These are phyloP conservation scores for Phortica magna DNA, from an alignment of 2,888 invertebrate species.

Conservation along the genomic window DNA sequence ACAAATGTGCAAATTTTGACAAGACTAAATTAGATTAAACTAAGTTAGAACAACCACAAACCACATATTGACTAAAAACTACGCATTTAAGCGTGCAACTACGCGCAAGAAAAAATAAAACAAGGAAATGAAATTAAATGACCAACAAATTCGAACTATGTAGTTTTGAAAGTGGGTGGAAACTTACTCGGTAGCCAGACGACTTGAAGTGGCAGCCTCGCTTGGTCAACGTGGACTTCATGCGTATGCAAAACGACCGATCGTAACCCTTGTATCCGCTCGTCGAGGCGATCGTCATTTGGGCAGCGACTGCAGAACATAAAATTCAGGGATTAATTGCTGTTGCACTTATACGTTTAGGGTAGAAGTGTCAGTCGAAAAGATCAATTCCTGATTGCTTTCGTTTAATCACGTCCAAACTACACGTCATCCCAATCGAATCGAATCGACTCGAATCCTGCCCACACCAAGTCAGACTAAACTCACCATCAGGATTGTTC, in stretches of 20 bases:
- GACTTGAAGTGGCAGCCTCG: constrained; percentile 98
- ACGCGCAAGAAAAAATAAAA: not conserved
- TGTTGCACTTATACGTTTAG: not conserved
- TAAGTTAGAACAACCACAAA: constrained; percentile 37
- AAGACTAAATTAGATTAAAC: constrained; percentile 41
- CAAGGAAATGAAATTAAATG: not conserved
- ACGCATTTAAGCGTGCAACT: constrained; percentile 24
- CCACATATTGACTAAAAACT: constrained; percentile 33
- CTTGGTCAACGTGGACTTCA: constrained; percentile 98
- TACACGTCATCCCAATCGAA: not conserved
- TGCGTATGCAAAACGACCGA: constrained; percentile 94
- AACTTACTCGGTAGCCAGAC: constrained; percentile 94
- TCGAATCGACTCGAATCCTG: not conserved
- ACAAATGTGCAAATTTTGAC: constrained; percentile 53
- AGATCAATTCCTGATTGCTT: too few relatives aligned
- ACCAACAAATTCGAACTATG: not conserved
- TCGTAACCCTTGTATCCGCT: constrained; percentile 90
- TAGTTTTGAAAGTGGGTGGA: not conserved
- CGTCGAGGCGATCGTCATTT: constrained; percentile 87
- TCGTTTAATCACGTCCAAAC: not conserved
- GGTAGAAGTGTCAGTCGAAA: too few relatives aligned
- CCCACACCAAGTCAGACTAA: constrained; percentile 57
- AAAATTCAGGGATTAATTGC: not conserved
- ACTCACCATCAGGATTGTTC: constrained; percentile 93
- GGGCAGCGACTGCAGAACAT: constrained; percentile 85